Conservation (phyloP, 2,113 vertebrate genomes). For the Gymnobelideus leadbeateri region DNA sequence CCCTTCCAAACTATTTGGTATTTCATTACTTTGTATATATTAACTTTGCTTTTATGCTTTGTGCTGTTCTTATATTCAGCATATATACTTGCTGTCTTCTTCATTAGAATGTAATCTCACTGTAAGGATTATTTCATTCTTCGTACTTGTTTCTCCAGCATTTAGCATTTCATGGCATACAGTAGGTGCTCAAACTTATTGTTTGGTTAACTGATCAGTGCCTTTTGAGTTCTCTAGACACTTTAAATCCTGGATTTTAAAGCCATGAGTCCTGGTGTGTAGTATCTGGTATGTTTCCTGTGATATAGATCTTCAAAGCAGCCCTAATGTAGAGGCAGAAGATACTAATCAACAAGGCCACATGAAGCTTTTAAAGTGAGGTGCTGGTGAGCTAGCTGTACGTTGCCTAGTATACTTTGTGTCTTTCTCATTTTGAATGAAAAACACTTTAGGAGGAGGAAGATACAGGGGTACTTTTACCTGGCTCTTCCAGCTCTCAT, state of each 20-base stretch:
- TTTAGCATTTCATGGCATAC: background rate
- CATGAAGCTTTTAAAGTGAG: background rate
- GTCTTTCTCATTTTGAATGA: background rate
- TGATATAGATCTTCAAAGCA: background rate
- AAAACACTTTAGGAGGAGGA: background rate
- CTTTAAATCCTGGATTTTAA: no score
- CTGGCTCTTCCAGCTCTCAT: no score
- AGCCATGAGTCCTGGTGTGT: no score
- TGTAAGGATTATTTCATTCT: background rate
- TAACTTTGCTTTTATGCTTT: background rate
- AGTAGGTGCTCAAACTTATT: background rate
- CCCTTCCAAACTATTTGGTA: background rate
- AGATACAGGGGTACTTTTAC: background rate
- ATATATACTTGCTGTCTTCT: background rate
- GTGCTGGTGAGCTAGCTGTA: background rate
- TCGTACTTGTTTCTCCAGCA: background rate
- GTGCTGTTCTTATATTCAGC: background rate
- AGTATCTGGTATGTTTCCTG: no score
- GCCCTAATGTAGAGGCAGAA: background rate
- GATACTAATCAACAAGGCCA: background rate
- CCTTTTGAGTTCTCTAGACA: background rate
- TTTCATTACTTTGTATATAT: background rate
- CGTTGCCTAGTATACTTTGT: background rate
- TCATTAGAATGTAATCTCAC: background rate
- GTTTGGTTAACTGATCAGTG: background rate